phyloP scores from a whole-genome alignment of 1,140 invertebrate genomes.

The Potamilus streckersoni region DNA sequence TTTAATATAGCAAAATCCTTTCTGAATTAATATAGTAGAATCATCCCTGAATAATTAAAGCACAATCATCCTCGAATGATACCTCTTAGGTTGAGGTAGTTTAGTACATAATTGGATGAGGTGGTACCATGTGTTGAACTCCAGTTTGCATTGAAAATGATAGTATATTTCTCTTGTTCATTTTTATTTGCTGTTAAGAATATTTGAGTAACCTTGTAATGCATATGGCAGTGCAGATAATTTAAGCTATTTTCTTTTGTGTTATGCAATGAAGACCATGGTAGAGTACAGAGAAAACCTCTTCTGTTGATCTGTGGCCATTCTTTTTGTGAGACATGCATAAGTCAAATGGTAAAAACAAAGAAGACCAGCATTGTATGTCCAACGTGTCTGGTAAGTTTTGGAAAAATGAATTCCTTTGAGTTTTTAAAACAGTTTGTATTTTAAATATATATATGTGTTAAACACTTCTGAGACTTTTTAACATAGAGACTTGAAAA shows the following conservation, averaged over 20 bases:
- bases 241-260: background rate
- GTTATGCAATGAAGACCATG: conserved; percentile 9
- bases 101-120: background rate
- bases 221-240: background rate
- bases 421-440: too few species aligned
- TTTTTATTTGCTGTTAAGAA: background rate
- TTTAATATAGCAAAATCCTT: too few species aligned
- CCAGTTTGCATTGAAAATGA: background rate
- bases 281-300: conserved; percentile 33
- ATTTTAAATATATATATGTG: too few species aligned
- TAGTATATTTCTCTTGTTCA: background rate
- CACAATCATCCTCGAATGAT: too few species aligned
- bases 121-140: background rate
- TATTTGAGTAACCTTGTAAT: background rate
- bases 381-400: conserved; percentile 43
- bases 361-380: conserved; percentile 34
- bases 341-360: conserved; percentile 28
- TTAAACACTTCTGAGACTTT: too few species aligned
- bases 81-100: too few species aligned
- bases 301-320: conserved; percentile 48
- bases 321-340: conserved; percentile 50
- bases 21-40: too few species aligned
- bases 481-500: too few species aligned
- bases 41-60: too few species aligned
- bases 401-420: background rate